phyloP scores from a whole-genome alignment of 2,797 vertebrate species.

The Valencia hispanica region DNA sequence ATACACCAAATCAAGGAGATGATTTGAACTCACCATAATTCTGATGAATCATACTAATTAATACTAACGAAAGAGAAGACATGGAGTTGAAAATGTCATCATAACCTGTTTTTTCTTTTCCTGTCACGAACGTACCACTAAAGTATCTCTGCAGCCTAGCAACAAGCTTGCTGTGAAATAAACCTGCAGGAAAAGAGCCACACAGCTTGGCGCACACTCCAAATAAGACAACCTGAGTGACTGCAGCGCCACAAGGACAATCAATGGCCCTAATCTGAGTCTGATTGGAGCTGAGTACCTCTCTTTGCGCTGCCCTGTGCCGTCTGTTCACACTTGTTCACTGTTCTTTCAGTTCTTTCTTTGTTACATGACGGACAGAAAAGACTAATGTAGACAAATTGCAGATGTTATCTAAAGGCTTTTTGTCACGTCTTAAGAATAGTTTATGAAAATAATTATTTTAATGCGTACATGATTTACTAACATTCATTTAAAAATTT shows the following conservation, averaged over 20 bases:
- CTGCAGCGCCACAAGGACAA: constrained; percentile 50
- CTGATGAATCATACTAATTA: background rate
- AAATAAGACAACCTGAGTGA: constrained; percentile 11
- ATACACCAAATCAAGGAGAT: background rate
- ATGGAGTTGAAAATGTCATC: background rate
- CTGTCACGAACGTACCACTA: background rate
- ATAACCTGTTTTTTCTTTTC: background rate
- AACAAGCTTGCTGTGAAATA: background rate
- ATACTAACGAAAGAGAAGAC: background rate
- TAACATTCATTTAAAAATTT: background rate
- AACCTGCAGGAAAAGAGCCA: background rate
- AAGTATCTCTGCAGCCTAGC: background rate
- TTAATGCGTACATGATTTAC: background rate
- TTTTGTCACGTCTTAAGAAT: background rate
- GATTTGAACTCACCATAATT: background rate
- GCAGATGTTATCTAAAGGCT: background rate
- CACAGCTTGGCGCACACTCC: background rate
- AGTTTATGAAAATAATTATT: background rate
- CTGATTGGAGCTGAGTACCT: constrained; percentile 14
- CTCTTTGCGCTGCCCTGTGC: background rate
- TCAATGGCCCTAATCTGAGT: constrained; percentile 35
- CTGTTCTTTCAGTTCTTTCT: background rate
- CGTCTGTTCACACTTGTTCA: background rate
- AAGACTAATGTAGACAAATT: background rate
- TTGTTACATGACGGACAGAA: background rate